Conservation (phyloP, 2,113 vertebrate genomes). For the Lucifuga dentata region DNA sequence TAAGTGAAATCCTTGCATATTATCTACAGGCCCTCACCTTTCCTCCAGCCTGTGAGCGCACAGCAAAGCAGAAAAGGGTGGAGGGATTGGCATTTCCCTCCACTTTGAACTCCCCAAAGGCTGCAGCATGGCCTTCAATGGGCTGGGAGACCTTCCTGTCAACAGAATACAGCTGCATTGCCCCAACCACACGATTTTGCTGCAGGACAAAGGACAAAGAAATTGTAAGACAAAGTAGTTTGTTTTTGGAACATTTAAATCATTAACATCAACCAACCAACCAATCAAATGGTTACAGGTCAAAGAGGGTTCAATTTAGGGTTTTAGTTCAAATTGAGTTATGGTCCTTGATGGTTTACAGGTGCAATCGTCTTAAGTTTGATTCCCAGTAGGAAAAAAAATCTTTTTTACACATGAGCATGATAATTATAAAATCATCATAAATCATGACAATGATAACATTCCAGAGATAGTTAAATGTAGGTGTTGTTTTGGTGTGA, state of each 20-base stretch:
- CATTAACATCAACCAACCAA: not conserved
- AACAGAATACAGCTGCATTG: constrained; percentile 94
- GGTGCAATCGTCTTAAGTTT: too few species aligned
- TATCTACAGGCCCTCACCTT: constrained; percentile 83
- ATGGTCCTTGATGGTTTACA: too few species aligned
- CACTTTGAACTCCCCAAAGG: constrained; percentile 92
- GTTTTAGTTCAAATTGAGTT: too few species aligned
- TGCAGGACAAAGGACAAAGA: constrained; percentile 53
- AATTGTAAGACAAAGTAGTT: not conserved
- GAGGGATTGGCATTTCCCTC: constrained; percentile 90
- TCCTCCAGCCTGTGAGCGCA: constrained; percentile 89
- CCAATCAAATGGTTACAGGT: not conserved
- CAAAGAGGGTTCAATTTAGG: not conserved
- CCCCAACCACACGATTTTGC: constrained; percentile 95
- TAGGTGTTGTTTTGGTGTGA: too few species aligned
- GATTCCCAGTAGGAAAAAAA: too few species aligned
- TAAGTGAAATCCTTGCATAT: not conserved
- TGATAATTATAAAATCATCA: too few species aligned
- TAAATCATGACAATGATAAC: too few species aligned
- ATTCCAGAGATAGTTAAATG: too few species aligned
- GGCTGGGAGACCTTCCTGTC: constrained; percentile 95
- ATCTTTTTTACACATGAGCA: too few species aligned
- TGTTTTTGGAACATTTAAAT: not conserved
- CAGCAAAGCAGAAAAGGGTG: constrained; percentile 94
- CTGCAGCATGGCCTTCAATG: constrained; percentile 93